Evolutionary conservation across 2,797 vertebrate species (phyloP).

Genomic region (Urophycis tenuis): DNA sequence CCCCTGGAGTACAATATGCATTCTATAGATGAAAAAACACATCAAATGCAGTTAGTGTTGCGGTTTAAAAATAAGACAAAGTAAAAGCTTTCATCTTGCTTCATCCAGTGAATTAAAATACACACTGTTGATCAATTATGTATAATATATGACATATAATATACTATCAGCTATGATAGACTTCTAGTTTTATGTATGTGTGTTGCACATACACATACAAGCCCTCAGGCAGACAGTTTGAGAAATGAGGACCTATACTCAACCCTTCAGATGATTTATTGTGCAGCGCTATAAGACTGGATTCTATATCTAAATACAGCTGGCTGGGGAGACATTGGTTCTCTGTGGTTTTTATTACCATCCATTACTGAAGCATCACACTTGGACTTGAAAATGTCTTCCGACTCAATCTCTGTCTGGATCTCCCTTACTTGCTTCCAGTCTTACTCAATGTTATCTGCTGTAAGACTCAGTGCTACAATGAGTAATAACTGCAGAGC

Average conservation of each 20-base stretch:
- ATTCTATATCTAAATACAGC: slow-evolving; percentile 7
- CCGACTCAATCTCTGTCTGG: background rate
- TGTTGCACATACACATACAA: background rate
- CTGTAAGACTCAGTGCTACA: slow-evolving; percentile 5
- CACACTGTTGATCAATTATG: background rate
- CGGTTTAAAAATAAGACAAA: background rate
- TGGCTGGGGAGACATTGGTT: background rate
- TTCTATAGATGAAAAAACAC: background rate
- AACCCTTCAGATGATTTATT: slow-evolving; percentile 1
- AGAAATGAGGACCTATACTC: background rate
- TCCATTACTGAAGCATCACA: background rate
- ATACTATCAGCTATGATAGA: background rate
- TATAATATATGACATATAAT: background rate
- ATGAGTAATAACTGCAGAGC: background rate
- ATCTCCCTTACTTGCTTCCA: slow-evolving; percentile 6
- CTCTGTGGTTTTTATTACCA: slow-evolving; percentile 4
- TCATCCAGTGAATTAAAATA: background rate
- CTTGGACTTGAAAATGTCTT: slow-evolving; percentile 1
- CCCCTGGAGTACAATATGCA: background rate
- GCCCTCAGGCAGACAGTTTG: background rate
- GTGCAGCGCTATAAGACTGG: background rate
- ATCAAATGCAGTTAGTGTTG: background rate
- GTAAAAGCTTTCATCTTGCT: background rate
- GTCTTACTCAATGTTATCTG: slow-evolving; percentile 5
- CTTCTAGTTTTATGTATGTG: background rate